Evolutionary conservation across 2,888 invertebrate species (phyloP), one percentile per base, ranked within the genome.

Genomic region (Ornithoptera priamus): DNA sequence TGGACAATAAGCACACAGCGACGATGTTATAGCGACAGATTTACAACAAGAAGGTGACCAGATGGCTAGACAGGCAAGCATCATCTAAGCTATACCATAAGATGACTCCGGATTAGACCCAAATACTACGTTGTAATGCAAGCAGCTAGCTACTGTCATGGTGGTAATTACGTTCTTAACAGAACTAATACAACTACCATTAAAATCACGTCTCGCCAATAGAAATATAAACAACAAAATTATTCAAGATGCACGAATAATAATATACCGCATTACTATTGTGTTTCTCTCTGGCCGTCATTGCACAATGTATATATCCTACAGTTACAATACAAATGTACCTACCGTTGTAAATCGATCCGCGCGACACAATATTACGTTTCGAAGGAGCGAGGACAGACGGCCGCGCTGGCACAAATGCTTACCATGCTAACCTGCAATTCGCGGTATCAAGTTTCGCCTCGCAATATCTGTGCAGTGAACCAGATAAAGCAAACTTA

Each of bases 281-380:
- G n/a, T 61, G 66, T 60, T 66, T 50, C 22, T 22, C 22, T 22
- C 42, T 15, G 46, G 46, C n/a, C n/a, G n/a, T 58, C 46, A 36
- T 64, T 64, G 53, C 36, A 65, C 64, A 65, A 61, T 61, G 56
- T 24, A 60, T 62, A n/a, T 39, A 36, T 59, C 39, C n/a, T 65
- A 65, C 53, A 24, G 24, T 69, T 69, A 56, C 65, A 61, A 69
- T 69, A 56, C 65, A 61, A 69, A 65, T 69, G 24, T 42, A 62
- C 20, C 64, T 42, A 57, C 20, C 64, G 46, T 53, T 56, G 68
- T 69, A 65, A 69, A 61, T 65, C 56, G 42, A 69, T 69, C 64
- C 15, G 56, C 42, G 61, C 22, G 24, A 42, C 30, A 24, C 42
- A 39, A 61, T 65, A 69, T 69, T 56, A 42, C 39, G 46, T 69